A percentile compares a stretch with the other conserved stretches of the same genome.
These are phyloP conservation scores for Sphaeramia orbicularis DNA, from an alignment of 2,797 vertebrate genomes.

Conservation along the genomic window DNA sequence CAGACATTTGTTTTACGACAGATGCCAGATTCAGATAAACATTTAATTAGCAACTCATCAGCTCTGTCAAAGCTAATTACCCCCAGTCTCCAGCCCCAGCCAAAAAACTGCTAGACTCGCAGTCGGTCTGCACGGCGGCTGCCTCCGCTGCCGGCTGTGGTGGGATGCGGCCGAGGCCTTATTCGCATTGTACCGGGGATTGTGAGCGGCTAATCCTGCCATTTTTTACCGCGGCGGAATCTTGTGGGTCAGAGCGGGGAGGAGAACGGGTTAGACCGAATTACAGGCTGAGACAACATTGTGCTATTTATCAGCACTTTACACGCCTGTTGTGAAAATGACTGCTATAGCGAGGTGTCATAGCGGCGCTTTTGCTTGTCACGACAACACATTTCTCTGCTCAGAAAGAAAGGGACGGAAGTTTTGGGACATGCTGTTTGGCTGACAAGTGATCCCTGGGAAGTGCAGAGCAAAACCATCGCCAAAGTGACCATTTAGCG, in stretches of 20 bases:
- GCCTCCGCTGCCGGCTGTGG: slow-evolving; percentile 40
- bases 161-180: slow-evolving; percentile 9
- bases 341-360: slow-evolving; percentile 36
- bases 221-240: slow-evolving; percentile 19
- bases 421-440: slow-evolving; percentile 29
- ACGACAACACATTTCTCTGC: slow-evolving; percentile 32
- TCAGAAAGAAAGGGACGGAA: slow-evolving; percentile 32
- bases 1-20: slow-evolving; percentile 79
- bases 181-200: slow-evolving; percentile 1
- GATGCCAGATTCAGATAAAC: slow-evolving; percentile 83
- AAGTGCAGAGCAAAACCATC: slow-evolving; percentile 22
- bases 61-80: slow-evolving; percentile 81
- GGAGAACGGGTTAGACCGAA: slow-evolving; percentile 37
- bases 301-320: slow-evolving; percentile 55
- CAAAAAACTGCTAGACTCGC: slow-evolving; percentile 60
- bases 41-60: slow-evolving; percentile 83
- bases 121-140: slow-evolving; percentile 55
- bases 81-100: slow-evolving; percentile 55
- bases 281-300: slow-evolving; percentile 43
- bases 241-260: slow-evolving; percentile 30
- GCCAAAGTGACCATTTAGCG: slow-evolving; percentile 3
- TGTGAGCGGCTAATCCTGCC: slow-evolving; percentile 40
- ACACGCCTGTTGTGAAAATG: slow-evolving; percentile 45
- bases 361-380: slow-evolving; percentile 26
- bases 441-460: slow-evolving; percentile 35